phyloP scores from a whole-genome alignment of 2,888 invertebrate genomes.

The Clostera curtula region DNA sequence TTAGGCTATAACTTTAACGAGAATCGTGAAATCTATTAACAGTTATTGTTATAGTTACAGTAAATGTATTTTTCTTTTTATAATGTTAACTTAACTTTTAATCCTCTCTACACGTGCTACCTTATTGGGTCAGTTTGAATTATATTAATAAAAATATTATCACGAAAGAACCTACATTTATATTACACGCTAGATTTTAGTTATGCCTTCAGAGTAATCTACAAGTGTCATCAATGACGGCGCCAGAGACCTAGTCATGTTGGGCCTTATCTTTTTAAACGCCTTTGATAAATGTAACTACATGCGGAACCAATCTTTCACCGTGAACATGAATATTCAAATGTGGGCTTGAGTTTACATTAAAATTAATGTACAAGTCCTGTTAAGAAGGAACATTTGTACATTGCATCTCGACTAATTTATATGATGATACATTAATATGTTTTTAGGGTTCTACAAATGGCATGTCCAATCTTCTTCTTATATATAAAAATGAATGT shows the following conservation, averaged over 20 bases:
- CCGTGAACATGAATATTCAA: slow-evolving; percentile 48
- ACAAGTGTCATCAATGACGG: slow-evolving; percentile 25
- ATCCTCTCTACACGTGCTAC: too few relatives aligned
- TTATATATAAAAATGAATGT: too few relatives aligned
- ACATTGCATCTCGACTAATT: slow-evolving; percentile 19
- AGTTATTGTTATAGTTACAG: too few relatives aligned
- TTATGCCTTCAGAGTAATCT: slow-evolving; percentile 17
- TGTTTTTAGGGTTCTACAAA: too few relatives aligned
- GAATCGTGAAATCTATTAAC: too few relatives aligned
- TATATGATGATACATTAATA: slow-evolving; percentile 28
- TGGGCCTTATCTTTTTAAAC: slow-evolving; percentile 31
- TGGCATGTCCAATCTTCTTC: too few relatives aligned
- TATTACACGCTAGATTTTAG: slow-evolving; percentile 10
- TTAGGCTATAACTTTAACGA: too few relatives aligned
- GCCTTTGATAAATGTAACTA: slow-evolving; percentile 31
- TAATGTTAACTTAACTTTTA: too few relatives aligned
- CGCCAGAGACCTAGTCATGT: slow-evolving; percentile 27
- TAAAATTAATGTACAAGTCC: slow-evolving; percentile 38
- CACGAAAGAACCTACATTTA: too few relatives aligned
- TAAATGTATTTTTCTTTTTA: too few relatives aligned
- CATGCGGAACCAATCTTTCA: slow-evolving; percentile 39
- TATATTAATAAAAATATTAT: too few relatives aligned
- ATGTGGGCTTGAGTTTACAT: slow-evolving; percentile 32
- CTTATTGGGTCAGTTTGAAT: too few relatives aligned
- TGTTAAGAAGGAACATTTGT: slow-evolving; percentile 38